phyloP scores from a whole-genome alignment of 1,140 invertebrate species.

The Wasmannia auropunctata region DNA sequence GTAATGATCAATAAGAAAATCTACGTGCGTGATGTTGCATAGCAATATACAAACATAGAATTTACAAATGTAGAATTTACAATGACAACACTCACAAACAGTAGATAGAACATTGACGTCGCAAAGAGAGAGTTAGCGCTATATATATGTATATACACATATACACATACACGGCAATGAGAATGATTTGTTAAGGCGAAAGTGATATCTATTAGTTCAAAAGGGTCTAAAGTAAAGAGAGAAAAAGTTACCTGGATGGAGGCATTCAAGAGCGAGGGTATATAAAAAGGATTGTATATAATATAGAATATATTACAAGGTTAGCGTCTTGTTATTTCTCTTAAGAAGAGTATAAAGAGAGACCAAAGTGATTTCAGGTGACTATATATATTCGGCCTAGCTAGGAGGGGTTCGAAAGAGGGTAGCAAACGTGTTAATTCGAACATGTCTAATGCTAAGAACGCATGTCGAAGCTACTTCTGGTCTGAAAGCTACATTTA shows the following conservation, averaged over 20 bases:
- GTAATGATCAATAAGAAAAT: slow-evolving; percentile 43
- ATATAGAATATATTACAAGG: slow-evolving; percentile 79
- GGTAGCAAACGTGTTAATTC: slow-evolving; percentile 79
- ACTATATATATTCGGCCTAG: slow-evolving; percentile 77
- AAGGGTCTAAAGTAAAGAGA: slow-evolving; percentile 80
- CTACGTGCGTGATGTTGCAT: slow-evolving; percentile 65
- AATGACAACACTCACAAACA: slow-evolving; percentile 61
- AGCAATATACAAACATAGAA: slow-evolving; percentile 58
- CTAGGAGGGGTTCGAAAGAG: slow-evolving; percentile 75
- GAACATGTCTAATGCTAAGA: slow-evolving; percentile 79
- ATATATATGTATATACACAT: neutral
- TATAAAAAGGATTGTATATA: slow-evolving; percentile 78
- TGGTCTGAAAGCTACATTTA: slow-evolving; percentile 37
- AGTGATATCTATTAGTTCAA: slow-evolving; percentile 67
- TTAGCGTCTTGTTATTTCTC: slow-evolving; percentile 72
- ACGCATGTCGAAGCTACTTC: slow-evolving; percentile 71
- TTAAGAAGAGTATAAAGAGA: slow-evolving; percentile 70
- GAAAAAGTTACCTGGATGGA: slow-evolving; percentile 80
- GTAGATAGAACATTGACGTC: slow-evolving; percentile 56
- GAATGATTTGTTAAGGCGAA: slow-evolving; percentile 67
- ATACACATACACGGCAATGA: slow-evolving; percentile 52
- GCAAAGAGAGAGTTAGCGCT: slow-evolving; percentile 51
- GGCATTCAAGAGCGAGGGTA: slow-evolving; percentile 80
- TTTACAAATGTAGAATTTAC: slow-evolving; percentile 63
- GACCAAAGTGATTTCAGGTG: slow-evolving; percentile 72